Conservation (phyloP, 1,140 invertebrate genomes). For the Hyposmocoma kahamanoa region DNA sequence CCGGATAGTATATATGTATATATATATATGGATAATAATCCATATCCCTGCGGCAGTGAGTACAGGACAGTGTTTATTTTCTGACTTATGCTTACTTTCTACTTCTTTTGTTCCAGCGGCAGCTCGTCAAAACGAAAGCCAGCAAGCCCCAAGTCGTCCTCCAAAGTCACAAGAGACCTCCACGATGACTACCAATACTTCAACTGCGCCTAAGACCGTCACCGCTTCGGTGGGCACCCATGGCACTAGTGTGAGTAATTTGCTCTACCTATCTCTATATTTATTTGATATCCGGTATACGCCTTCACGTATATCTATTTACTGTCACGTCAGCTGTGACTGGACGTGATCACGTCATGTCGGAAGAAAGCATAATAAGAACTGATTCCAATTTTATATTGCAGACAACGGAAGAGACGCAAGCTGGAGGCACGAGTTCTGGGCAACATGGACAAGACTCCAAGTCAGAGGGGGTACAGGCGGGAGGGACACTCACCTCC, state of each 20-base stretch:
- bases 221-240: slow-evolving; percentile 78
- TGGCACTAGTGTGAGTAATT: slow-evolving; percentile 59
- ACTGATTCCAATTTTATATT: too few species aligned
- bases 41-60: too few species aligned
- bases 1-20: too few species aligned
- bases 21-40: too few species aligned
- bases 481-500: slow-evolving; percentile 79
- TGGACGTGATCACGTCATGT: too few species aligned
- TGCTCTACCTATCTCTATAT: too few species aligned
- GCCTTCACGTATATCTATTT: too few species aligned
- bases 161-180: slow-evolving; percentile 79
- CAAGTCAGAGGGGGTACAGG: slow-evolving; percentile 88
- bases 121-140: slow-evolving; percentile 52
- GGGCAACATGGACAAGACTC: slow-evolving; percentile 72
- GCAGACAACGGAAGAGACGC: slow-evolving; percentile 71
- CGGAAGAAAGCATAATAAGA: too few species aligned
- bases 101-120: slow-evolving; percentile 38
- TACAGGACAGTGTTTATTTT: too few species aligned
- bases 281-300: too few species aligned
- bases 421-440: slow-evolving; percentile 46
- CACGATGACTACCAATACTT: slow-evolving; percentile 76
- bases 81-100: too few species aligned
- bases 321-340: too few species aligned
- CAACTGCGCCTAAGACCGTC: slow-evolving; percentile 75
- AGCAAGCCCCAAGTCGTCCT: slow-evolving; percentile 67